Base-by-base conservation (phyloP, 1,140 invertebrate species). In the Neotoxoptera formosana region DNA sequence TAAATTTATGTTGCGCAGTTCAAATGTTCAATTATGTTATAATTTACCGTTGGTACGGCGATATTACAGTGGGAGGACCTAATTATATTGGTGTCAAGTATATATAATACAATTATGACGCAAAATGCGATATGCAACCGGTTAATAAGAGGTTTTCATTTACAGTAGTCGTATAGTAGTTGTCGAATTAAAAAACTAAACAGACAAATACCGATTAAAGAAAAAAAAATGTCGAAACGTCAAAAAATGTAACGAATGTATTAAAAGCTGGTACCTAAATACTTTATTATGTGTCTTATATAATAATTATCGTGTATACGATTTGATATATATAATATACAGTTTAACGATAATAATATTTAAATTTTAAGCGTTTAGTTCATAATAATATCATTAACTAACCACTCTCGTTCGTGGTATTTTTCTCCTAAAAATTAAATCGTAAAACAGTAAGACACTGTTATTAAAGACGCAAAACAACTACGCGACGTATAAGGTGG, bases 31-130 rank as follows among this genome's bases (percentile, higher is more conserved):
- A 60, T n/a, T n/a, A n/a, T 60, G 56, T 41, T 90, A 60, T 90
- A 90, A 56, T 90, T 60, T 90, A 60, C 21, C 21, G 34, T 6
- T 36, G 89, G 17, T 41, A 23, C 36, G 14, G 53, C 9, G 20
- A 90, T 90, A 34, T 34, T 41, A 60, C 89, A 90, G 89, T 90
- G 89, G 89, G 89, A 90, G 89, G 51, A 60, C 89, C 89, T 90
- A 90, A 90, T 90, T 90, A 41, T 41, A 41, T 41, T 41, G 89
- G 36, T 90, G 89, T 90, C 89, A 90, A 90, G 89, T 90, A 90
- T 60, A 14, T 51, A 51, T 51, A 51, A 51, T 53, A 90, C 1
- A 53, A 36, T 60, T 60, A 60, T 90, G 89, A 90, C 36, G 89
- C 53, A 90, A 90, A 90, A 90, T 60, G 51, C 14, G 23, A 90